Evolutionary conservation across 2,888 invertebrate genomes (phyloP).

Genomic region (Antheraea yamamai): DNA sequence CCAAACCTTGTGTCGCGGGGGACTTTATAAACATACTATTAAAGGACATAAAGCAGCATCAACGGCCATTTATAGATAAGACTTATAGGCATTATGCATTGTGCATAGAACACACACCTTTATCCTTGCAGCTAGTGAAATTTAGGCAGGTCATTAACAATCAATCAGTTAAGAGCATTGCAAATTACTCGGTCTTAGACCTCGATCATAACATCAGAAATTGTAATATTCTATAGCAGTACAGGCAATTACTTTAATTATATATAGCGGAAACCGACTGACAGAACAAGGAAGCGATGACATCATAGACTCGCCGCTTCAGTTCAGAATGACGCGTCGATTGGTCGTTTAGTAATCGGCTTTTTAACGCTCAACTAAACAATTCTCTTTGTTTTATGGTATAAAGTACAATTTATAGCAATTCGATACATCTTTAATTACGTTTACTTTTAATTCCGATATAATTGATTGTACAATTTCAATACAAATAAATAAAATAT

Average conservation of each 20-base stretch:
- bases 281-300: constrained; percentile 22
- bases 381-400: background rate
- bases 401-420: background rate
- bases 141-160: background rate
- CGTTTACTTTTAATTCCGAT: background rate
- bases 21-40: too few species aligned
- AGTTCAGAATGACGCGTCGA: constrained; percentile 20
- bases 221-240: constrained; percentile 13
- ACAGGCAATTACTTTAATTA: constrained; percentile 23
- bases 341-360: constrained; percentile 16
- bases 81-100: too few species aligned
- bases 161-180: background rate
- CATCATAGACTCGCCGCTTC: constrained; percentile 21
- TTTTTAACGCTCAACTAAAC: constrained; percentile 5
- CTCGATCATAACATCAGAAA: constrained; percentile 11
- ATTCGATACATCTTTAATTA: background rate
- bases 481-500: background rate
- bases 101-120: too few species aligned
- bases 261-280: constrained; percentile 20
- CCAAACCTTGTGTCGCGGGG: too few species aligned
- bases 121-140: too few species aligned
- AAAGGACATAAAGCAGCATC: too few species aligned
- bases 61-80: too few species aligned
- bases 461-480: background rate
- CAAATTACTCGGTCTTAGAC: constrained; percentile 3